Evolutionary conservation across 2,888 invertebrate genomes (phyloP).

Genomic region (Odontomyia ornata): DNA sequence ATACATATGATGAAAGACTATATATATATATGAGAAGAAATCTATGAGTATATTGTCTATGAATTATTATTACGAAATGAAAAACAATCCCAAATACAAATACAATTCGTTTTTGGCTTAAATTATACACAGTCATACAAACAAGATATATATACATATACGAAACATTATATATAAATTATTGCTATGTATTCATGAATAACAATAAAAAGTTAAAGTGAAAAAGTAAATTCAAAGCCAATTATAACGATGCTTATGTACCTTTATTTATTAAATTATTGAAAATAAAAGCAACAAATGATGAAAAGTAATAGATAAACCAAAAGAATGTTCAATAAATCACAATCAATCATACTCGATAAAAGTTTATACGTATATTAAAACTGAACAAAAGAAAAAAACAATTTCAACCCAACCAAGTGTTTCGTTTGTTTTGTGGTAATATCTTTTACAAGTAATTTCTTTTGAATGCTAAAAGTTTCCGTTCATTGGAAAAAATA

Average conservation of each 20-base stretch:
- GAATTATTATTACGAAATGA: conserved; percentile 10
- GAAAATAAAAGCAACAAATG: conserved; percentile 16
- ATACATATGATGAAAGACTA: conserved; percentile 5
- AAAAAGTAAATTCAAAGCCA: conserved; percentile 47
- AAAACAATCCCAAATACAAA: conserved; percentile 29
- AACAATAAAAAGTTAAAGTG: conserved; percentile 41
- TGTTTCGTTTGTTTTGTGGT: not conserved
- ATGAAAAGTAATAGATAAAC: conserved; percentile 6
- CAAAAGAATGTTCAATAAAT: conserved; percentile 17
- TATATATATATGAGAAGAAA: conserved; percentile 17
- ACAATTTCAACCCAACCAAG: not conserved
- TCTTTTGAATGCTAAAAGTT: too few relatives aligned
- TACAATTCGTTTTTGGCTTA: conserved; percentile 22
- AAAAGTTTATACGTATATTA: not conserved
- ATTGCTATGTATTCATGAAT: conserved; percentile 41
- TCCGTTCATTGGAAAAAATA: too few relatives aligned
- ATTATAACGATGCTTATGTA: conserved; percentile 51
- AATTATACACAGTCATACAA: conserved; percentile 22
- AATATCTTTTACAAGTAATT: not conserved
- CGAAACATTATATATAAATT: conserved; percentile 14
- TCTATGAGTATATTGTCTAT: conserved; percentile 7
- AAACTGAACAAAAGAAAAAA: not conserved
- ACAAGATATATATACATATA: conserved; percentile 23
- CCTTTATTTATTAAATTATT: conserved; percentile 47
- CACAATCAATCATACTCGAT: conserved; percentile 32